Evolutionary conservation across 1,140 invertebrate genomes (phyloP), one percentile per base, ranked within the genome.

Genomic region (Tenebrio molitor): DNA sequence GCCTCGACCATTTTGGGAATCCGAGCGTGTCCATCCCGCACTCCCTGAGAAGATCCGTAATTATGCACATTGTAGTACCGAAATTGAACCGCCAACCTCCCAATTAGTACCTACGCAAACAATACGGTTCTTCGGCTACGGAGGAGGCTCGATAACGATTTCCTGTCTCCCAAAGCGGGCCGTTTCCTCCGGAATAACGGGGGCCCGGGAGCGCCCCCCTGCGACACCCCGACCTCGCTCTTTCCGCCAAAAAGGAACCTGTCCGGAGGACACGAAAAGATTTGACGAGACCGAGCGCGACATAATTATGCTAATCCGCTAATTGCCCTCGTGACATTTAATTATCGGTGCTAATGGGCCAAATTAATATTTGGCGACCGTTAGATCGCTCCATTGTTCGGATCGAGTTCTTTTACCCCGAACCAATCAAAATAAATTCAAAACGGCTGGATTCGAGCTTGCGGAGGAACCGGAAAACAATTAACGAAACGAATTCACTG

Each of bases 81-180:
- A 58, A 58, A 50, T 50, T 39, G 36, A 39, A n/a, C 12, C 12
- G 21, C 3, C 19, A 58, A n/a, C 8, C 29, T 58, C 14, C 42
- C 42, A 25, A 53, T 53, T 53, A 53, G 46, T 53, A 53, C 46
- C 21, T 53, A 53, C 29, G n/a, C 50, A 58, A 58, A 58, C 50
- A 58, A 58, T 53, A 58, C 50, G n/a, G 2, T n/a, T n/a, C 10
- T 7, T 12, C 36, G 3, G 25, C 3, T n/a, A 29, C 8, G 36
- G 12, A 39, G 12, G 36, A 5, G 36, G 36, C 12, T 12, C n/a
- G 36, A 39, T 39, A 39, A 39, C 29, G 50, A 58, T 58, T 58
- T 58, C 50, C 50, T 58, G 50, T 58, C n/a, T 58, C 29, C 42
- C 10, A 53, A 53, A 53, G 14, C 46, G 17, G 46, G 46, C 23